Evolutionary conservation across 2,888 invertebrate species (phyloP), one percentile per base, ranked within the genome.

Genomic region (Meteorus cinctellus): DNA sequence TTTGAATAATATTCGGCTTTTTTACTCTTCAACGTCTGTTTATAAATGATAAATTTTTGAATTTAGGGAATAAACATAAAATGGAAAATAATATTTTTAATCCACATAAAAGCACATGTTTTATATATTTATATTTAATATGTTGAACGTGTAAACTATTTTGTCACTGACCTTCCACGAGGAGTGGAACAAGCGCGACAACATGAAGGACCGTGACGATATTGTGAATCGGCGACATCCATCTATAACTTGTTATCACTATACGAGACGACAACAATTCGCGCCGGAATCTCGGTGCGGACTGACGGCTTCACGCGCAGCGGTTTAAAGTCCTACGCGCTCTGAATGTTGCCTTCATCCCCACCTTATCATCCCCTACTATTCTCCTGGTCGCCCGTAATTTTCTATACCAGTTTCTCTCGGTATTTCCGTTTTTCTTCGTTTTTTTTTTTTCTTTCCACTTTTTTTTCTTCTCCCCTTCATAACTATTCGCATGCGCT

Each of bases 211-310:
- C 83, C 80, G 82, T 83, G 74, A 86, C 84, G 81, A 84, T 80
- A 83, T 80, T 78, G 83, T 86, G 86, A 83, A 85, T 86, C 87
- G 84, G 88, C 88, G 87, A 88, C 88, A 88, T 88, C 88, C 88
- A 88, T 88, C 88, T 87, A 88, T 78, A 84, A 87, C 82, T 86
- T 84, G 83, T 82, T 85, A 87, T 86, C 86, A 81, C 86, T 82
- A 86, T 82, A 86, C 82, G 79, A 80, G 77, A 81, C 80, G 82
- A 84, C 82, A 82, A 86, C 82, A 85, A 86, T 84, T 85, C 87
- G 86, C 87, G 84, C 86, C 87, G 87, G 87, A 83, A 86, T 85
- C 87, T 87, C 87, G 87, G 86, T 85, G 86, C 87, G 85, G 84
- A 88, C 88, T 88, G 87, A 73, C 75, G 66, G 36, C 68, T 76